These are phyloP conservation scores for Parasteatoda tepidariorum DNA, from an alignment of 1,140 invertebrate genomes.

Conservation along the genomic window DNA sequence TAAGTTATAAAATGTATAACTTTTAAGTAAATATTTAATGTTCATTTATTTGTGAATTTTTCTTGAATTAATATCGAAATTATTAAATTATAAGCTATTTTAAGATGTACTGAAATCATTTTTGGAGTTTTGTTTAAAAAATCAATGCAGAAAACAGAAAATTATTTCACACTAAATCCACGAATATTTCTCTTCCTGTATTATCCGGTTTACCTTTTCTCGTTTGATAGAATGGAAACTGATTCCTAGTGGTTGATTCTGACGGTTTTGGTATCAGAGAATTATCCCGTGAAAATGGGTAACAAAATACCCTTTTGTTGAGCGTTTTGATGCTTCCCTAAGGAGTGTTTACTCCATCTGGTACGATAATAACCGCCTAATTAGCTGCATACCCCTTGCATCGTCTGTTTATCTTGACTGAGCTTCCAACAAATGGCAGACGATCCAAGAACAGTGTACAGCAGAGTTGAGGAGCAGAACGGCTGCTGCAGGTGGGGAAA, in stretches of 20 bases:
- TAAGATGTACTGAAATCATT: no score
- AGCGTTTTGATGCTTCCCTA: background rate
- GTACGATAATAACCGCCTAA: slow-evolving; percentile 35
- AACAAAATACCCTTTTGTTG: slow-evolving; percentile 17
- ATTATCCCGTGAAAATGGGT: background rate
- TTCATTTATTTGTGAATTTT: no score
- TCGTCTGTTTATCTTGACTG: slow-evolving; percentile 29
- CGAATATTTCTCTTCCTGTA: no score
- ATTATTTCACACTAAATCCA: no score
- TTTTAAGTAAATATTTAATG: no score
- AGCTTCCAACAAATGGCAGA: slow-evolving; percentile 2
- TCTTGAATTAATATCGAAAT: no score
- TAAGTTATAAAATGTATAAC: no score
- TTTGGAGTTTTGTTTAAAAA: no score
- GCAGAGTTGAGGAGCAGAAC: slow-evolving; percentile 25
- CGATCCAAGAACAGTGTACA: slow-evolving; percentile 3
- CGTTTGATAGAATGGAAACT: background rate
- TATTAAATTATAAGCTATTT: no score
- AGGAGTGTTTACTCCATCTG: slow-evolving; percentile 48
- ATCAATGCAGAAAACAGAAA: no score
- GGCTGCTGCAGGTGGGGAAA: slow-evolving; percentile 36
- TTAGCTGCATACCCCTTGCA: background rate
- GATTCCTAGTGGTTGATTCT: background rate
- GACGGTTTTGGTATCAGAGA: background rate
- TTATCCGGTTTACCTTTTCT: background rate